Evolutionary conservation across 2,113 vertebrate species (phyloP).

Genomic region (Lichenostomus cassidix): DNA sequence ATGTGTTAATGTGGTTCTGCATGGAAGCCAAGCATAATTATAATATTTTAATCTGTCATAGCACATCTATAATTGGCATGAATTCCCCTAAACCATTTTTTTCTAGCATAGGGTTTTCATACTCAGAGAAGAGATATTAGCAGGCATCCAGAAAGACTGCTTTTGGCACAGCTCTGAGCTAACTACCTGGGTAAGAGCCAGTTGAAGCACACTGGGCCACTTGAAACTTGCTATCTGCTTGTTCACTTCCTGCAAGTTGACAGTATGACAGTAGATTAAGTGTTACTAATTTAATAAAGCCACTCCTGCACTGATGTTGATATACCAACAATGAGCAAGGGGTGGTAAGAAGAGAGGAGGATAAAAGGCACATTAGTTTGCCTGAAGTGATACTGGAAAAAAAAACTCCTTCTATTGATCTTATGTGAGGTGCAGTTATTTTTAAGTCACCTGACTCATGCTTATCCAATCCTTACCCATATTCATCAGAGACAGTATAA

Average conservation of each 20-base stretch:
- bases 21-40: conserved; percentile 67
- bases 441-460: conserved; percentile 81
- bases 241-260: conserved; percentile 22
- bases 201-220: background rate
- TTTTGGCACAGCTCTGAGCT: conserved; percentile 31
- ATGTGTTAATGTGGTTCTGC: conserved; percentile 61
- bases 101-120: conserved; percentile 23
- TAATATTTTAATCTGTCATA: conserved; percentile 73
- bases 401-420: conserved; percentile 67
- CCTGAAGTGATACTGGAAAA: conserved; percentile 40
- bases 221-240: conserved; percentile 41
- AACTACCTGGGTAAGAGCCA: background rate
- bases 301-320: conserved; percentile 25
- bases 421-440: conserved; percentile 76
- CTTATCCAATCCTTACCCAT: conserved; percentile 78
- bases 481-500: conserved; percentile 81
- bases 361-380: conserved; percentile 23
- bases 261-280: conserved; percentile 69
- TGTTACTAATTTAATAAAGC: conserved; percentile 74
- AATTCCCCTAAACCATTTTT: conserved; percentile 43
- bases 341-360: background rate
- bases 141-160: conserved; percentile 16
- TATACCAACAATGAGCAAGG: conserved; percentile 6
- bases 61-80: conserved; percentile 68
- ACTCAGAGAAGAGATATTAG: conserved; percentile 5